Evolutionary conservation across 1,140 invertebrate species (phyloP).

Genomic region (Calephelis virginiensis): DNA sequence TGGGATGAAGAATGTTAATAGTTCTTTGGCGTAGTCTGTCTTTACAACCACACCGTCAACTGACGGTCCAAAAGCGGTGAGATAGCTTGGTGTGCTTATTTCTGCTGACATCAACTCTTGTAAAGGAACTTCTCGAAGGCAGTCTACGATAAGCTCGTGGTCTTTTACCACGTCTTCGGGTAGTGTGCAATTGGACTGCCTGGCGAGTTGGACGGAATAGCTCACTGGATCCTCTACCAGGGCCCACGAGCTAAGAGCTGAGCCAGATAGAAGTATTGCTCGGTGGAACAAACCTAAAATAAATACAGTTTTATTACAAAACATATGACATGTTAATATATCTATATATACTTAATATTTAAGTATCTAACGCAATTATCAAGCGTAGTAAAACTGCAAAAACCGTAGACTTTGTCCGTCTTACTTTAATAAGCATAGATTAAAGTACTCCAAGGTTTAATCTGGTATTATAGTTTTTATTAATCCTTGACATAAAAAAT

Average conservation of each 20-base stretch:
- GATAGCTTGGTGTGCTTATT: constrained; percentile 89
- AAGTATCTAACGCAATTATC: too few species aligned
- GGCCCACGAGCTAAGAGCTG: constrained; percentile 95
- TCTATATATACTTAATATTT: too few species aligned
- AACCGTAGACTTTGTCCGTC: too few species aligned
- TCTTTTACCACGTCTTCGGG: constrained; percentile 87
- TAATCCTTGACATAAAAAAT: too few species aligned
- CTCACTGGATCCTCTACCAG: constrained; percentile 92
- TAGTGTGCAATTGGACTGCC: constrained; percentile 91
- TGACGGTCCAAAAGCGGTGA: constrained; percentile 91
- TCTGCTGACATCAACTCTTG: constrained; percentile 88
- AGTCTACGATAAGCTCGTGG: constrained; percentile 90
- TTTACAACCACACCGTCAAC: constrained; percentile 93
- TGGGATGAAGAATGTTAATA: constrained; percentile 79
- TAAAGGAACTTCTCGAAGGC: constrained; percentile 86
- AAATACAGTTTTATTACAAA: neutral
- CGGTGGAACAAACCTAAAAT: constrained; percentile 90
- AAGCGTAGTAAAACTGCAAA: too few species aligned
- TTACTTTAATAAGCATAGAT: too few species aligned
- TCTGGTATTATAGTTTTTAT: too few species aligned
- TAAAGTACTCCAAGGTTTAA: too few species aligned
- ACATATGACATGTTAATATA: too few species aligned
- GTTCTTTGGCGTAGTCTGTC: constrained; percentile 86
- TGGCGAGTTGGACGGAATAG: constrained; percentile 91
- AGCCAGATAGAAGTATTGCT: constrained; percentile 94